Base-by-base conservation (phyloP, 2,888 invertebrate genomes). In the Idaea biselata region DNA sequence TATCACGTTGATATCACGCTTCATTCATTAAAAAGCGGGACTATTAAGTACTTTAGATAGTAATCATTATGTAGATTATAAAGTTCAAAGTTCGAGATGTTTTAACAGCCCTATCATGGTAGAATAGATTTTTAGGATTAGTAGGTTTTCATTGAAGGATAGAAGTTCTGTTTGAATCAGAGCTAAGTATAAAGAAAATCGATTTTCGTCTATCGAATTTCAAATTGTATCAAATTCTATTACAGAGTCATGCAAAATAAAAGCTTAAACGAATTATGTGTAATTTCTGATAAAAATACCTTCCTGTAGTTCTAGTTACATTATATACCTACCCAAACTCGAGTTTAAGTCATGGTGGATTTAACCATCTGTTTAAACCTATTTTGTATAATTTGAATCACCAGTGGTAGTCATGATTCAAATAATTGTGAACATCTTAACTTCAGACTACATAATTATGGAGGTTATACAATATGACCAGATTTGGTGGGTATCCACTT, bases 21-120 rank as follows among this genome's bases (percentile, higher is more conserved):
- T n/a, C 33, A 58, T 32, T 58, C 33, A 58, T 32, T 58, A 31
- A 32, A 58, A 58, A n/a, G 14, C 44, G 44, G 44, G 14, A 14
- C 44, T 8, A 44, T 8, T 44, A 44, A 44, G 44, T 44, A 11
- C 44, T 44, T 44, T 44, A 44, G 44, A 44, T 44, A 44, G 11
- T 44, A 14, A 14, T 14, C 3, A 44, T 44, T 11, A 44, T 8
- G 44, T 14, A 8, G 25, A 25, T 25, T 25, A 25, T 25, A 25
- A 5, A 25, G 25, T 25, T 25, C 25, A 25, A 25, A 25, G 25
- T 25, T 25, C 5, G 25, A 25, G 5, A 25, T 25, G 25, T 25
- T 25, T 25, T 25, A 25, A 25, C 25, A 25, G 25, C 5, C 25
- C 25, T 25, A 25, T 5, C 25, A 25, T 25, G 25, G 25, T 25